Evolutionary conservation across 2,797 vertebrate species (phyloP), one percentile per base, ranked within the genome.

Genomic region (Antrozous pallidus): DNA sequence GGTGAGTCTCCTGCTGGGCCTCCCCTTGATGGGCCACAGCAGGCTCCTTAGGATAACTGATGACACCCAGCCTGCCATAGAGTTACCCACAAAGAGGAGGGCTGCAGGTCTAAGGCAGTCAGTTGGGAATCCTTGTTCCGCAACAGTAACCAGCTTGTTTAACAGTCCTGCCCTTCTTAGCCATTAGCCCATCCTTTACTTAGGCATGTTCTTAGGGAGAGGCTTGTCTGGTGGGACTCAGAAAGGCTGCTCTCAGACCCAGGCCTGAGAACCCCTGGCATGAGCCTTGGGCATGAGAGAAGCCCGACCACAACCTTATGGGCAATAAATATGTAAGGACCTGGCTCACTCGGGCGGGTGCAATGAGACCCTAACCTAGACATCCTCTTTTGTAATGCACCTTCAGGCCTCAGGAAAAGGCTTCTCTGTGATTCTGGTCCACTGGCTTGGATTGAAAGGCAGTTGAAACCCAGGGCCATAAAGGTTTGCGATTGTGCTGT

Each of bases 1-100:
- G 1, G 18, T 8, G 3, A 45, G 7, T 45, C 13, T 3, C 20
- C 33, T 28, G 26, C 67, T 2, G 8, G 0, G 13, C 8, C 56
- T 12, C 14, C 8, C 0, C 1, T 26, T 3, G 10, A 49, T 28
- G 12, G 6, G 4, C 75, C 11, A 16, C 16, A 8, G 8, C n/a
- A 3, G 40, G 7, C 22, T 28, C 18, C 63, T 86, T 54, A 42
- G 14, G 22, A 13, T 20, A 42, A 49, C 24, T 7, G 40, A 38
- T 6, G 40, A 28, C 11, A 13, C 28, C 58, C 14, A 2, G 58
- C 6, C 58, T 31, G 40, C 10, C 16, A 18, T 28, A 28, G 51
- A n/a, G 73, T 56, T 49, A 36, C 67, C 40, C 56, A 26, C 33
- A 54, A 3, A 58, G 49, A 54, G 80, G 45, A 38, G 45, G 40